Percentiles rank a stretch among this genome's conserved stretches.
Conservation (phyloP, 2,888 invertebrate species). For the Sympetrum striolatum region DNA sequence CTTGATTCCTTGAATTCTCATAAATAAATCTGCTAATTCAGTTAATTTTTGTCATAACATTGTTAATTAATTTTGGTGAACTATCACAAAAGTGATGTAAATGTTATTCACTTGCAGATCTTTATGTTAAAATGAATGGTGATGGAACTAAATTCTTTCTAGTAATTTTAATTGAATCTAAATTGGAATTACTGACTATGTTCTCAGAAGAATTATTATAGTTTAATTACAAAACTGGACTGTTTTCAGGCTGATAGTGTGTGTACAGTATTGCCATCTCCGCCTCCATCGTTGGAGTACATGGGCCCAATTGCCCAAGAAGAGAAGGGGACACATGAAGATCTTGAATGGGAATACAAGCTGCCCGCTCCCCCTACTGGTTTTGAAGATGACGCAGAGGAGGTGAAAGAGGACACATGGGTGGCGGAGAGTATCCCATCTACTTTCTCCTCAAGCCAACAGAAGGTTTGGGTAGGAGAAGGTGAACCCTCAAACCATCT, state of each 20-base stretch:
- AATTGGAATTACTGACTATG: too few species aligned
- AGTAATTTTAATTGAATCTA: too few species aligned
- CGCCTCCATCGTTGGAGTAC: conserved; percentile 32
- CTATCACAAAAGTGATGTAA: too few species aligned
- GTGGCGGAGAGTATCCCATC: conserved; percentile 13
- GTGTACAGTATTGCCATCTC: conserved; percentile 21
- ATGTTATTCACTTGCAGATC: too few species aligned
- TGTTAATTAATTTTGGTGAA: too few species aligned
- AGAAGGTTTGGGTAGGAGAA: background rate
- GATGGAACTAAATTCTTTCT: too few species aligned
- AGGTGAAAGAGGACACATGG: conserved; percentile 11
- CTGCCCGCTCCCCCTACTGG: conserved; percentile 68
- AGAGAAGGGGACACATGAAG: background rate
- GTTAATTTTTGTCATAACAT: too few species aligned
- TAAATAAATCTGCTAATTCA: too few species aligned
- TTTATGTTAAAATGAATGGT: too few species aligned
- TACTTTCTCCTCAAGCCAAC: background rate
- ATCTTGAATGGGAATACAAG: conserved; percentile 63
- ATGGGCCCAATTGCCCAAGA: background rate
- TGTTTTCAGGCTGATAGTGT: background rate
- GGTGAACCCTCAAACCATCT: background rate
- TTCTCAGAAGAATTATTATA: too few species aligned
- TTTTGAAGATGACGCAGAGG: conserved; percentile 60
- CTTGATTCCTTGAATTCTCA: too few species aligned
- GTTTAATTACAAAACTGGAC: background rate